Evolutionary conservation across 2,113 vertebrate genomes (phyloP), one percentile per base, ranked within the genome.

Genomic region (Dascyllus trimaculatus): DNA sequence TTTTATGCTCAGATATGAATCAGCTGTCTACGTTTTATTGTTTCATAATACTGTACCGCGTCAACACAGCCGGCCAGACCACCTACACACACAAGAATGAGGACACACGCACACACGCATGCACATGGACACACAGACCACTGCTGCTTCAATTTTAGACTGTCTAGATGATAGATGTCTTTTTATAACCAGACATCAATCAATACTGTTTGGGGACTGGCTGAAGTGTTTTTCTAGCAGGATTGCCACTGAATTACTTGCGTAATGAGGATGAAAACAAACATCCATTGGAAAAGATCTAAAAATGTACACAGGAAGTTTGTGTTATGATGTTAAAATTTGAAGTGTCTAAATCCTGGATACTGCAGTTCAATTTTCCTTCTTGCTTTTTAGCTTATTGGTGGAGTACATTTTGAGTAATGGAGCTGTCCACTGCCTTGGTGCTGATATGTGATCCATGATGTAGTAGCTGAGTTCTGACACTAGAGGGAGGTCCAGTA

Each of bases 1-100:
- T 91, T 35, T 93, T 92, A 91, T 88, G 82, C 76, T 73, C 77
- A 63, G 67, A 86, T 89, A 89, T 93, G 85, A 93, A 93, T 94
- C 90, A 90, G 61, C 88, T 86, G 88, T 88, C 89, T 67, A 54
- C 15, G 73, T 91, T 92, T 90, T 91, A 93, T 90, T 88, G 80
- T 89, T 90, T 91, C 88, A 85, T 90, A 88, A 85, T 91, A 89
- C 74, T 90, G 76, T 60, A 65, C 68, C n/a, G 17, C 74, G 45
- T 90, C 85, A 79, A 87, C 73, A 75, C 64, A 43, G 70, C 46
- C 72, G 67, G 26, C 26, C 24, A 3, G 22, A 68, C 80, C 78
- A 84, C 67, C 52, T 51, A 48, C 66, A 70, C 18, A 40, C 15
- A 40, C 46, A 61, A 26, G 53, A 51, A 26, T 40, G 51, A 64